Conservation (phyloP, 1,140 invertebrate genomes). For the Steinernema khuongi region DNA sequence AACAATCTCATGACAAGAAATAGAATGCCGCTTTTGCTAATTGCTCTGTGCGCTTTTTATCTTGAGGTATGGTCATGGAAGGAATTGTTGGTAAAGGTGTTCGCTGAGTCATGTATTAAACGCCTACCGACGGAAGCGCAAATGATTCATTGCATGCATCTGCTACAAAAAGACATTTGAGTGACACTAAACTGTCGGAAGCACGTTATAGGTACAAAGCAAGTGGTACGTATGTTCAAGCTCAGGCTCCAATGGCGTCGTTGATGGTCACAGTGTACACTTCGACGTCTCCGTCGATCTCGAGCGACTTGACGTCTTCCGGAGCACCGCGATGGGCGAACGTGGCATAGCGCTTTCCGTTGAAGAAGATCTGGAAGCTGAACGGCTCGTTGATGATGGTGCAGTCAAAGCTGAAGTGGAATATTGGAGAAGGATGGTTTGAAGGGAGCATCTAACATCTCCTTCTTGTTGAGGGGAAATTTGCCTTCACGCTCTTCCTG, state of each 20-base stretch:
- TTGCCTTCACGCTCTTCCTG: constrained; percentile 55
- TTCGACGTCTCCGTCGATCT: constrained; percentile 42
- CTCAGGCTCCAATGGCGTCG: constrained; percentile 30
- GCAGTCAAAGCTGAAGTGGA: constrained; percentile 52
- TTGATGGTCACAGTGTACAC: constrained; percentile 40
- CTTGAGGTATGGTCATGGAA: no score
- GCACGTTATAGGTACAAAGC: background rate
- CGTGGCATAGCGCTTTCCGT: constrained; percentile 34
- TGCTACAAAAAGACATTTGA: background rate
- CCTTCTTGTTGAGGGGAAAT: constrained; percentile 51
- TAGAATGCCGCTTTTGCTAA: no score
- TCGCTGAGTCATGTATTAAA: background rate
- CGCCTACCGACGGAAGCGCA: background rate
- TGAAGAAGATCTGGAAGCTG: constrained; percentile 40
- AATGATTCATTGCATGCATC: constrained; percentile 16
- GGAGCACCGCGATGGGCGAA: constrained; percentile 39
- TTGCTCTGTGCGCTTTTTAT: no score
- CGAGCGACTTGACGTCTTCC: constrained; percentile 39
- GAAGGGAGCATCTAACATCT: constrained; percentile 38
- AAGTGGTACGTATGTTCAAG: no score
- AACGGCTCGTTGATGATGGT: constrained; percentile 55
- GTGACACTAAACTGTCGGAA: background rate
- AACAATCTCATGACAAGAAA: no score
- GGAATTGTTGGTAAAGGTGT: background rate
- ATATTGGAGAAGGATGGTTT: background rate